phyloP scores from a whole-genome alignment of 2,797 vertebrate genomes.

The Oreortyx pictus region DNA sequence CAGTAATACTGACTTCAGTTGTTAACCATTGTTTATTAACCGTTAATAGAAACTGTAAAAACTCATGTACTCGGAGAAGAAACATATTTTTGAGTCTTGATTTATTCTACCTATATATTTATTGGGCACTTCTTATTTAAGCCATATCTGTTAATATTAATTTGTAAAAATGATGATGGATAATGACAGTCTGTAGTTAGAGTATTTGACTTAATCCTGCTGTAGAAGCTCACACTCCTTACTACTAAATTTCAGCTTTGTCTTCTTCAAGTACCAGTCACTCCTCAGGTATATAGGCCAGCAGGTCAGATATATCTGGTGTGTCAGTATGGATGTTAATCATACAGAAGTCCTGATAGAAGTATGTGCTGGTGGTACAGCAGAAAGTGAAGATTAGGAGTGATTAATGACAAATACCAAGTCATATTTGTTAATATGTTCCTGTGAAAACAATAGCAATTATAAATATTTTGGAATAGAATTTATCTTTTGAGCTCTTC shows the following conservation, averaged over 20 bases:
- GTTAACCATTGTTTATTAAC: neutral
- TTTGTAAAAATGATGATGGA: neutral
- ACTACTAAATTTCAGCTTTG: neutral
- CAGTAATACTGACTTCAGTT: neutral
- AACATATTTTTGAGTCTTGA: neutral
- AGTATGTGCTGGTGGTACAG: neutral
- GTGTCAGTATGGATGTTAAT: accelerated
- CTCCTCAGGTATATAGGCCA: neutral
- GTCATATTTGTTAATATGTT: neutral
- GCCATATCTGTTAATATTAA: neutral
- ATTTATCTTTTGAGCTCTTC: neutral
- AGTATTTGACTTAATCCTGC: neutral
- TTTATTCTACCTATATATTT: neutral
- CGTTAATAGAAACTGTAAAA: neutral
- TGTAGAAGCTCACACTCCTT: neutral
- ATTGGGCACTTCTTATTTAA: neutral
- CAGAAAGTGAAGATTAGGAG: neutral
- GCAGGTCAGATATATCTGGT: neutral
- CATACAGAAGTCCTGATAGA: neutral
- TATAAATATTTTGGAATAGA: neutral
- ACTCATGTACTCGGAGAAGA: neutral
- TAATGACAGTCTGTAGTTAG: neutral
- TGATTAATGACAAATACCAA: neutral
- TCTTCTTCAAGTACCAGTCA: neutral
- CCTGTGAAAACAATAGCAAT: neutral